These are phyloP conservation scores for Chymomyza caudatula DNA, from an alignment of 2,888 invertebrate genomes.

Conservation along the genomic window DNA sequence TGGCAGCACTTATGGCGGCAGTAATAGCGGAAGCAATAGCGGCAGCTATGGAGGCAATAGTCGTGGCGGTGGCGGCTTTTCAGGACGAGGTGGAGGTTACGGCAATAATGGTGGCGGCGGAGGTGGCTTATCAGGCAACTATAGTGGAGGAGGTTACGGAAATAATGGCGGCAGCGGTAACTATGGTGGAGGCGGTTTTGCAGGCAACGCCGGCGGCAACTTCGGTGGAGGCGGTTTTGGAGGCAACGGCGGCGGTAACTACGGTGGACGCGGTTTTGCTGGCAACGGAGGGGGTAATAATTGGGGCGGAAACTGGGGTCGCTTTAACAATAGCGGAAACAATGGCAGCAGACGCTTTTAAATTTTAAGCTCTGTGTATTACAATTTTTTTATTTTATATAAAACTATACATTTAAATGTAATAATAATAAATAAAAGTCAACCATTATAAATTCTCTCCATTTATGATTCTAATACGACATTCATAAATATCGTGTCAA, in stretches of 20 bases:
- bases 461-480: too few species aligned
- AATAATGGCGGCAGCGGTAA: slow-evolving; percentile 1
- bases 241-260: slow-evolving; percentile 3
- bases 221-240: neutral
- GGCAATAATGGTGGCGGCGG: neutral
- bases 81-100: neutral
- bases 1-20: neutral
- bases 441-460: too few species aligned
- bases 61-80: neutral
- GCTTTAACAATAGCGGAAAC: slow-evolving; percentile 9
- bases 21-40: neutral
- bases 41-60: neutral
- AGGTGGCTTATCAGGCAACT: too few species aligned
- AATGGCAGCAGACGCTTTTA: slow-evolving; percentile 3
- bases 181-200: slow-evolving; percentile 14
- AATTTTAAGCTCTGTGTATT: neutral
- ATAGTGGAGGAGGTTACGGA: too few species aligned
- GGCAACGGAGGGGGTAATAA: slow-evolving; percentile 5
- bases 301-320: slow-evolving; percentile 5
- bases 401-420: slow-evolving; percentile 33
- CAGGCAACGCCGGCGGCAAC: slow-evolving; percentile 20
- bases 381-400: slow-evolving; percentile 13
- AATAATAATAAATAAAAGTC: too few species aligned
- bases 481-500: too few species aligned
- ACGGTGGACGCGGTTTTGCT: slow-evolving; percentile 13